Percentiles rank a stretch among this genome's conserved stretches.
Conservation (phyloP, 2,797 vertebrate species). For the Gobionotothen gibberifrons region DNA sequence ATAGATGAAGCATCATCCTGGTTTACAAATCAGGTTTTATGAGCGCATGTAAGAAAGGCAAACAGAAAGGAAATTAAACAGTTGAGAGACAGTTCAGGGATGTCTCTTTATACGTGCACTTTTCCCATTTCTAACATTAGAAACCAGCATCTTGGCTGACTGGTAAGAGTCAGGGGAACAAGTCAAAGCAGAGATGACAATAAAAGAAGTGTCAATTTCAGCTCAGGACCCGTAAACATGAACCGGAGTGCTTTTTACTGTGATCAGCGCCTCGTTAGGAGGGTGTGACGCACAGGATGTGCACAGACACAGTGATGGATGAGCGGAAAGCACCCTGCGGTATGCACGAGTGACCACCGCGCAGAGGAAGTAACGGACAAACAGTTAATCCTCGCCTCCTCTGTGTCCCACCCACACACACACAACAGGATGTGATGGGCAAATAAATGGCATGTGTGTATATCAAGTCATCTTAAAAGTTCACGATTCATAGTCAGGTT, state of each 20-base stretch:
- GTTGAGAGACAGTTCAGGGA: constrained; percentile 15
- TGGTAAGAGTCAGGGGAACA: constrained; percentile 10
- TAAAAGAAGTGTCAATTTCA: neutral
- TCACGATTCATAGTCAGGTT: constrained; percentile 30
- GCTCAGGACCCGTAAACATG: constrained; percentile 37
- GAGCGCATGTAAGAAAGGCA: neutral
- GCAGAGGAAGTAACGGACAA: constrained; percentile 42
- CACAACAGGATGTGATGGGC: constrained; percentile 5
- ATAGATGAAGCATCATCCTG: constrained; percentile 16
- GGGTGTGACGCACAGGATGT: constrained; percentile 53
- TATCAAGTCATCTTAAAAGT: constrained; percentile 15
- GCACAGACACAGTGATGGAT: constrained; percentile 62
- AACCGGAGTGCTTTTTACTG: constrained; percentile 43
- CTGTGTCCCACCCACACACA: constrained; percentile 23
- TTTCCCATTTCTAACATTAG: constrained; percentile 13
- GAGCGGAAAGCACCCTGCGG: constrained; percentile 55
- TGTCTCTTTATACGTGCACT: neutral
- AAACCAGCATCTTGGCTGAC: constrained; percentile 7
- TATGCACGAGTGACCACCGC: constrained; percentile 53
- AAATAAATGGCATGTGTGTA: constrained; percentile 23
- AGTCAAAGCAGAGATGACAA: constrained; percentile 10
- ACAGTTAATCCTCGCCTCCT: constrained; percentile 59
- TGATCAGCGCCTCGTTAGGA: constrained; percentile 57
- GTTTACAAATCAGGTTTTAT: constrained; percentile 22
- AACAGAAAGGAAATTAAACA: constrained; percentile 32